A percentile compares a stretch with the other conserved stretches of the same genome.
These are phyloP conservation scores for Laticauda laticaudata DNA, from an alignment of 2,113 vertebrate species.

Conservation along the genomic window DNA sequence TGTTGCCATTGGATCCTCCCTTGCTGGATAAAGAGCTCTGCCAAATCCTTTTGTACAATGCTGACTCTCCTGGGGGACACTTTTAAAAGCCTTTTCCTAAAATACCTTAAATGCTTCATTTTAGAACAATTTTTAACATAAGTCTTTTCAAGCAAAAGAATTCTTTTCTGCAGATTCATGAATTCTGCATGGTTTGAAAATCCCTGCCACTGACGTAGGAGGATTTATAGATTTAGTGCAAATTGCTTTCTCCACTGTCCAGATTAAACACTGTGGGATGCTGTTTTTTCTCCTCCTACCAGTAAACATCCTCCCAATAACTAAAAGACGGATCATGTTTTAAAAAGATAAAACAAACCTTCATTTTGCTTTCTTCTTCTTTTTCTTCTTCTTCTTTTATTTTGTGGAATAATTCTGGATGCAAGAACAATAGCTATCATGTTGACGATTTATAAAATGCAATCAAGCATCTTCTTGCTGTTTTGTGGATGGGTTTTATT, in stretches of 20 bases:
- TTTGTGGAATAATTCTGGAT: slow-evolving; percentile 64
- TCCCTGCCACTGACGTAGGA: slow-evolving; percentile 84
- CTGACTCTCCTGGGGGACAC: slow-evolving; percentile 2
- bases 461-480: slow-evolving; percentile 77
- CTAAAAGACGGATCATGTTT: slow-evolving; percentile 70
- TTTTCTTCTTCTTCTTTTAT: slow-evolving; percentile 28
- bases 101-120: slow-evolving; percentile 19
- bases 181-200: slow-evolving; percentile 77
- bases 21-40: background rate
- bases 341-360: slow-evolving; percentile 67
- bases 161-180: slow-evolving; percentile 57
- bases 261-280: slow-evolving; percentile 82
- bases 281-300: slow-evolving; percentile 56
- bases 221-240: slow-evolving; percentile 87
- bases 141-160: slow-evolving; percentile 43
- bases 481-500: slow-evolving; percentile 76
- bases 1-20: background rate
- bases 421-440: slow-evolving; percentile 57
- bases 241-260: slow-evolving; percentile 83
- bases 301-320: slow-evolving; percentile 76
- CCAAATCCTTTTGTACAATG: background rate
- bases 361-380: slow-evolving; percentile 38
- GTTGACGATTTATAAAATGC: slow-evolving; percentile 75
- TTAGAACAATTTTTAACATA: slow-evolving; percentile 63
- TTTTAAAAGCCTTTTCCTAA: slow-evolving; percentile 8